A percentile compares a stretch with the other conserved stretches of the same genome.
phyloP scores from a whole-genome alignment of 2,113 vertebrate species.

The Phylloscopus trochilus region DNA sequence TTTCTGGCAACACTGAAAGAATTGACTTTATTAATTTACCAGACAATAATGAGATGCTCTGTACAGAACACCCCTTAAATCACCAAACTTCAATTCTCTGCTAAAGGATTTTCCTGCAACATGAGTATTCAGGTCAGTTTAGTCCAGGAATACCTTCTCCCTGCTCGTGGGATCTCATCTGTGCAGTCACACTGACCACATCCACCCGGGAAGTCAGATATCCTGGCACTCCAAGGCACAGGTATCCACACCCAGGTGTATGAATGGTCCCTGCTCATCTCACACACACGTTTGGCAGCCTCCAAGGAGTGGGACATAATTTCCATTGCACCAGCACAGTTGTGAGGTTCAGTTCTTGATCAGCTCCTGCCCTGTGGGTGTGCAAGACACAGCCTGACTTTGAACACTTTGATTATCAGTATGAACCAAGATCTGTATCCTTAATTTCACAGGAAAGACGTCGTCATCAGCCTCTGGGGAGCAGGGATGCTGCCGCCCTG shows the following conservation, averaged over 20 bases:
- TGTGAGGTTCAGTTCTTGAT: background rate
- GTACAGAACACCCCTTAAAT: background rate
- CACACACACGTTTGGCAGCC: background rate
- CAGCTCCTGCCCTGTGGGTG: background rate
- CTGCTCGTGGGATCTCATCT: background rate
- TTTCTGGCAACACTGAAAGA: background rate
- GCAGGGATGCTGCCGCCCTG: background rate
- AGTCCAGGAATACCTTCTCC: background rate
- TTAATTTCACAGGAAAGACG: background rate
- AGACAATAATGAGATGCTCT: background rate
- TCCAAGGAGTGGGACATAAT: background rate
- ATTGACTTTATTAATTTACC: background rate
- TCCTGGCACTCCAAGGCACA: background rate
- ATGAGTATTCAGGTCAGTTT: background rate
- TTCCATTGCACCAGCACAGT: background rate
- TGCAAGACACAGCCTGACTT: background rate
- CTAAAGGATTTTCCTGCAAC: background rate
- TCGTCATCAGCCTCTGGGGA: background rate
- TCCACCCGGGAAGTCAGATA: background rate
- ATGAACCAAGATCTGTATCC: background rate
- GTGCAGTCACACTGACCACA: background rate
- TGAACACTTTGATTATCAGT: background rate
- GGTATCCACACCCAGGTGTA: rapidly evolving
- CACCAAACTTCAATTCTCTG: background rate
- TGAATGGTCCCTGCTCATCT: background rate